These are phyloP conservation scores for Cossypha dichroa DNA, from an alignment of 2,797 vertebrate species.

Conservation along the genomic window DNA sequence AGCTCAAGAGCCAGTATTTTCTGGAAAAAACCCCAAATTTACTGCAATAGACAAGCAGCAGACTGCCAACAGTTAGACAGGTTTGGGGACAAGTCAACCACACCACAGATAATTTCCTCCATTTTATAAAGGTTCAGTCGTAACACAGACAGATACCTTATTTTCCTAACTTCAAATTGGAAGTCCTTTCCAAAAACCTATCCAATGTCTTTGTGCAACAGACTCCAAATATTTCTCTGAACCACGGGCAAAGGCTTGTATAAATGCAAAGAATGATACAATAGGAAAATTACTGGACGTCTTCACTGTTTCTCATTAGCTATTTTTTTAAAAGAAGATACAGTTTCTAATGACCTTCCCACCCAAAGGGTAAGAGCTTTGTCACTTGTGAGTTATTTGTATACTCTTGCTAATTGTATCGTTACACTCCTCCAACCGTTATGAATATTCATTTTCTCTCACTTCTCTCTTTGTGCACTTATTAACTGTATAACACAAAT, in stretches of 20 bases:
- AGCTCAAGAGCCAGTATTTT: background rate
- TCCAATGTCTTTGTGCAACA: background rate
- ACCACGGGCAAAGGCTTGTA: background rate
- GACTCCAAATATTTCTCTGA: background rate
- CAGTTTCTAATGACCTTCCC: slow-evolving; percentile 20
- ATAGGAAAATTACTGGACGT: background rate
- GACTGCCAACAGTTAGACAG: background rate
- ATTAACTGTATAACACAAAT: slow-evolving; percentile 39
- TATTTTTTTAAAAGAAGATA: background rate
- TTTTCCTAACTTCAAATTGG: background rate
- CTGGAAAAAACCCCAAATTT: background rate
- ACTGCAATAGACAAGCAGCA: background rate
- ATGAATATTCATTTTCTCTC: slow-evolving; percentile 67
- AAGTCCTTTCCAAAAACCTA: background rate
- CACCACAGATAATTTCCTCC: background rate
- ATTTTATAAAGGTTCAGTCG: background rate
- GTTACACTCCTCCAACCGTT: slow-evolving; percentile 7
- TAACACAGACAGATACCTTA: background rate
- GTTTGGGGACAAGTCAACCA: background rate
- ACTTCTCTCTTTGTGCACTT: slow-evolving; percentile 44
- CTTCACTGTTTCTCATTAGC: background rate
- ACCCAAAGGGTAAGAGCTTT: slow-evolving; percentile 46
- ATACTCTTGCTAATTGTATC: slow-evolving; percentile 61
- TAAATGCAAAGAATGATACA: background rate
- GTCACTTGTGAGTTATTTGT: slow-evolving; percentile 57